A percentile compares a stretch with the other conserved stretches of the same genome.
These are phyloP conservation scores for Cassiopea xamachana DNA, from an alignment of 30 jellyfish, hydroid and myxozoan species.

Conservation along the genomic window DNA sequence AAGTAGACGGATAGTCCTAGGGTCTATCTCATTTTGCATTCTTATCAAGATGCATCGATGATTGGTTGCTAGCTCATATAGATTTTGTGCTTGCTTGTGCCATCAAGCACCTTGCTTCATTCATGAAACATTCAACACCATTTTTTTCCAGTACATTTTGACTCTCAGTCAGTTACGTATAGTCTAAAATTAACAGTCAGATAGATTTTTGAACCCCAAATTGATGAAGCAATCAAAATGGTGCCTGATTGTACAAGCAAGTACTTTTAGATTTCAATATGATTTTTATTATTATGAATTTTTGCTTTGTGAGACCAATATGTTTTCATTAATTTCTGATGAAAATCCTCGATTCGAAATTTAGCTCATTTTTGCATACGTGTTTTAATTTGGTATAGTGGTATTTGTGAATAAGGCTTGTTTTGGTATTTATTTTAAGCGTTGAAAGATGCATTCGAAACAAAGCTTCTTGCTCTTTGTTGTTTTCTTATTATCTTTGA, in stretches of 20 bases:
- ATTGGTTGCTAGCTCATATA: neutral
- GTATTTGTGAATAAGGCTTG: conserved; percentile 64
- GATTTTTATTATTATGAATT: neutral
- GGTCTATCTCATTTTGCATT: too few relatives aligned
- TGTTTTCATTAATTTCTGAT: neutral
- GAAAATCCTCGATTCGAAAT: neutral
- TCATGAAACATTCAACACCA: neutral
- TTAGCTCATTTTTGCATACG: conserved; percentile 12
- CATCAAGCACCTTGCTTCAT: neutral
- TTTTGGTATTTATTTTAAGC: conserved; percentile 72
- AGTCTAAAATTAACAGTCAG: too few relatives aligned
- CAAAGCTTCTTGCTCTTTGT: neutral
- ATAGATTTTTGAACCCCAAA: too few relatives aligned
- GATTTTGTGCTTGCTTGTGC: neutral
- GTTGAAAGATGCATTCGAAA: conserved; percentile 46
- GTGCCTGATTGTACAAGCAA: neutral
- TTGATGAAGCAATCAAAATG: neutral
- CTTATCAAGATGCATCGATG: neutral
- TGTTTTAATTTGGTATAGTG: conserved; percentile 56
- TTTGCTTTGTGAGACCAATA: neutral
- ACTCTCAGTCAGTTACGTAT: too few relatives aligned
- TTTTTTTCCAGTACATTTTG: neutral
- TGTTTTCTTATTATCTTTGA: neutral
- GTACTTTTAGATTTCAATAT: neutral
- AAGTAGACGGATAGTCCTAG: too few relatives aligned